Base-by-base conservation (phyloP, 2,888 invertebrate species). In the Alentia gelatinosa region DNA sequence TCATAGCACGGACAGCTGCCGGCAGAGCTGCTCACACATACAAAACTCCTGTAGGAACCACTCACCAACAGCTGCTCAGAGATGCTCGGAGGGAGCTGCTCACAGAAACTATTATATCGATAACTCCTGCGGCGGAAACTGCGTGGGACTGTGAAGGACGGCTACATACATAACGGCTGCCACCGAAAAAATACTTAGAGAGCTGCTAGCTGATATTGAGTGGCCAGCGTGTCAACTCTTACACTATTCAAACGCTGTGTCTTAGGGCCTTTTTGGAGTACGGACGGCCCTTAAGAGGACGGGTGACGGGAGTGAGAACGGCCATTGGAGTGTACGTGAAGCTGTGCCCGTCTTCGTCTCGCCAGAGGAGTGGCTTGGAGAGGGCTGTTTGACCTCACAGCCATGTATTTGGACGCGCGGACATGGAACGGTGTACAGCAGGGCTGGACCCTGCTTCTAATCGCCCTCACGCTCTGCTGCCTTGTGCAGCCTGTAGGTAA, bases 401-500 rank as follows among this genome's bases (percentile, higher is more conserved):
- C n/a, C n/a, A n/a, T n/a, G n/a, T n/a, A n/a, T n/a, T n/a, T n/a
- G n/a, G n/a, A n/a, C n/a, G n/a, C n/a, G n/a, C n/a, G n/a, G n/a
- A n/a, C n/a, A n/a, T n/a, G n/a, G n/a, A n/a, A 15, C 26, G 74
- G 74, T 33, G 30, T 33, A 74, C 12, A 33, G 74, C 33, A 15
- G 74, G 74, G 74, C 74, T 74, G 74, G 74, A 1, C 33, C 30
- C 74, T 74, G 74, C 33, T 74, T 1, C 26, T 74, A 33, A 74
- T 33, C 26, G 33, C n/a, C 79, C n/a, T 39, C 37, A 35, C n/a
- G 37, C 79, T 79, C 39, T 35, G 79, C 79, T 79, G 37, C 79
- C 39, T 79, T 39, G 79, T 79, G 35, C 35, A 23, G 79, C 35
- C 79, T 39, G 79, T 79, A 79, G 79, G 79, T 79, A 79, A 79